phyloP scores from a whole-genome alignment of 1,140 invertebrate genomes.

The Apis laboriosa region DNA sequence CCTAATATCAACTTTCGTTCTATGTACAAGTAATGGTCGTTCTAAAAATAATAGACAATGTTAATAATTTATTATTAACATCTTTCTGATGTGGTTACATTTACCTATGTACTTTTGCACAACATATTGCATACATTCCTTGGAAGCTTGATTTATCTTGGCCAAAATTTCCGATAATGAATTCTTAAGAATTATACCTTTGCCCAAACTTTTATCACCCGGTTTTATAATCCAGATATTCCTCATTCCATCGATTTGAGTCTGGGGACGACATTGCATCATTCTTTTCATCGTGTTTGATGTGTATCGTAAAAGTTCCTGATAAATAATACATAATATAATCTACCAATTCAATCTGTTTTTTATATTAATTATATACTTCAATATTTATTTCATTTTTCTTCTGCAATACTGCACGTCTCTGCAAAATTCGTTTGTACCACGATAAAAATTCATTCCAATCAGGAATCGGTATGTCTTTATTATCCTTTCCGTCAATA shows the following conservation, averaged over 20 bases:
- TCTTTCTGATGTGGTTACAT: background rate
- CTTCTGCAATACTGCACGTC: constrained; percentile 35
- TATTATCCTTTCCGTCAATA: constrained; percentile 31
- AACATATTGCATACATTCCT: constrained; percentile 89
- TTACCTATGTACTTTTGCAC: constrained; percentile 97
- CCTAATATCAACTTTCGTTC: constrained; percentile 96
- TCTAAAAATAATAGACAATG: constrained; percentile 80
- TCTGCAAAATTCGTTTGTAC: constrained; percentile 42
- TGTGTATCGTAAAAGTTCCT: constrained; percentile 70
- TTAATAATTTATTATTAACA: background rate
- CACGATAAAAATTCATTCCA: constrained; percentile 56
- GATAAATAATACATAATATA: background rate
- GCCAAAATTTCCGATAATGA: constrained; percentile 92
- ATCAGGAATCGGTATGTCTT: background rate
- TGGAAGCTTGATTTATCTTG: constrained; percentile 85
- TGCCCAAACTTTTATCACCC: constrained; percentile 94
- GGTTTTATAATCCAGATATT: constrained; percentile 99
- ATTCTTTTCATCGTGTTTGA: constrained; percentile 82
- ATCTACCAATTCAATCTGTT: background rate
- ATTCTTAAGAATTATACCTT: constrained; percentile 93
- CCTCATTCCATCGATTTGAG: constrained; percentile 88
- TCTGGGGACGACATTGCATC: constrained; percentile 83
- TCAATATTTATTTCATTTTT: constrained; percentile 39
- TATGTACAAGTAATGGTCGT: constrained; percentile 91
- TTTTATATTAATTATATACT: constrained; percentile 10